These are phyloP conservation scores for Hofmannophila pseudospretella DNA, from an alignment of 2,888 invertebrate species.

Conservation along the genomic window DNA sequence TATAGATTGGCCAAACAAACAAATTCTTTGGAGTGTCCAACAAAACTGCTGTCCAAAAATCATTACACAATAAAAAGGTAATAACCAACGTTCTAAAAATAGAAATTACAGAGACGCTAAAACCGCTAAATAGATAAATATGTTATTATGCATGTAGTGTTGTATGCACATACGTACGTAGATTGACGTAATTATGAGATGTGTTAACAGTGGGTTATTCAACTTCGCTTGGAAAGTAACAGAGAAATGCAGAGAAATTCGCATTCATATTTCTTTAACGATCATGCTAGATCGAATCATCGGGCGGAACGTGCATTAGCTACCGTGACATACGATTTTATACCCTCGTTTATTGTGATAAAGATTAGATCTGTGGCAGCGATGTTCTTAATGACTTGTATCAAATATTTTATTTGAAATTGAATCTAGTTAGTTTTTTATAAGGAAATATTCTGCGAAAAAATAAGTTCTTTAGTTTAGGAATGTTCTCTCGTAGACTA, in stretches of 20 bases:
- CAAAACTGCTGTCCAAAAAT: too few relatives aligned
- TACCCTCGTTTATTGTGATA: conserved; percentile 9
- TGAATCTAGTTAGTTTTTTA: conserved; percentile 4
- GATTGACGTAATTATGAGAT: conserved; percentile 49
- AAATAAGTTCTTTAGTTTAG: too few relatives aligned
- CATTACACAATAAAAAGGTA: too few relatives aligned
- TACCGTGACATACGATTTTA: conserved; percentile 9
- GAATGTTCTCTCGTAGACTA: too few relatives aligned
- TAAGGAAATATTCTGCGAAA: background rate
- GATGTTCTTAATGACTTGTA: background rate
- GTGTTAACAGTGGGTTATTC: conserved; percentile 60
- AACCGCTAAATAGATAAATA: background rate
- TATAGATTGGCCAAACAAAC: too few relatives aligned
- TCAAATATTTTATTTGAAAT: conserved; percentile 3
- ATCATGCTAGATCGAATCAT: conserved; percentile 43
- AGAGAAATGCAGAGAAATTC: conserved; percentile 67
- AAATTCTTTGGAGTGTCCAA: too few relatives aligned
- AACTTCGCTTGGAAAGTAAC: conserved; percentile 59
- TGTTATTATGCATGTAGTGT: background rate
- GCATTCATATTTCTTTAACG: conserved; percentile 42
- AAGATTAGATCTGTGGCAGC: conserved; percentile 2
- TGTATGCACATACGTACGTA: conserved; percentile 5
- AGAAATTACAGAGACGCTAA: background rate
- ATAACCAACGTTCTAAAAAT: background rate
- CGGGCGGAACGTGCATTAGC: conserved; percentile 34